A percentile compares a stretch with the other conserved stretches of the same genome.
Conservation (phyloP, 2,113 vertebrate species). For the Neofelis nebulosa region DNA sequence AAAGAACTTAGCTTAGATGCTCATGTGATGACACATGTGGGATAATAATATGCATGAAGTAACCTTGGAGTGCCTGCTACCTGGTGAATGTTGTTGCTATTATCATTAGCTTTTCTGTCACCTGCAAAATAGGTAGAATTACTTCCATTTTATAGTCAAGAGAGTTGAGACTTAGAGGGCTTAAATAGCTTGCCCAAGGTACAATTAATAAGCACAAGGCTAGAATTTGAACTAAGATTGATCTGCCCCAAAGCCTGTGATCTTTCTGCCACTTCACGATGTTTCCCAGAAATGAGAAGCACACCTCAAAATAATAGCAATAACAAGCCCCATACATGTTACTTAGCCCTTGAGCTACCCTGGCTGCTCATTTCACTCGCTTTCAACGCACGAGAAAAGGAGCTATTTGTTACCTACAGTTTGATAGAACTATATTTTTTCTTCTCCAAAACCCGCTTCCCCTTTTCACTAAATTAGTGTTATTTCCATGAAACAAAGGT, state of each 20-base stretch:
- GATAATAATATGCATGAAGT: not conserved
- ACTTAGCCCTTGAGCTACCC: not conserved
- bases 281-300: not conserved
- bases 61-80: not conserved
- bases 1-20: not conserved
- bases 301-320: conserved; percentile 2
- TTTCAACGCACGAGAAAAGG: conserved; percentile 49
- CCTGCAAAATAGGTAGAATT: not conserved
- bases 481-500: conserved; percentile 59
- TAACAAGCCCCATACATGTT: not conserved
- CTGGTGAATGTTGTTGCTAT: not conserved
- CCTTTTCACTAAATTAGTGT: conserved; percentile 64
- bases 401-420: not conserved
- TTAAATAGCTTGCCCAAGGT: not conserved
- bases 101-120: not conserved
- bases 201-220: not conserved
- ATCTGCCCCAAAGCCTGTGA: conserved; percentile 17
- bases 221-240: conserved; percentile 26
- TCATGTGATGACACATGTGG: not conserved
- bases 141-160: not conserved
- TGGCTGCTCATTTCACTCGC: not conserved
- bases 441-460: conserved; percentile 24
- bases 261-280: not conserved
- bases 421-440: conserved; percentile 22
- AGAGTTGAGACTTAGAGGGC: not conserved